Percentiles rank a stretch among this genome's conserved stretches.
Conservation (phyloP, 2,888 invertebrate genomes). For the Rotaria magnacalcarata region DNA sequence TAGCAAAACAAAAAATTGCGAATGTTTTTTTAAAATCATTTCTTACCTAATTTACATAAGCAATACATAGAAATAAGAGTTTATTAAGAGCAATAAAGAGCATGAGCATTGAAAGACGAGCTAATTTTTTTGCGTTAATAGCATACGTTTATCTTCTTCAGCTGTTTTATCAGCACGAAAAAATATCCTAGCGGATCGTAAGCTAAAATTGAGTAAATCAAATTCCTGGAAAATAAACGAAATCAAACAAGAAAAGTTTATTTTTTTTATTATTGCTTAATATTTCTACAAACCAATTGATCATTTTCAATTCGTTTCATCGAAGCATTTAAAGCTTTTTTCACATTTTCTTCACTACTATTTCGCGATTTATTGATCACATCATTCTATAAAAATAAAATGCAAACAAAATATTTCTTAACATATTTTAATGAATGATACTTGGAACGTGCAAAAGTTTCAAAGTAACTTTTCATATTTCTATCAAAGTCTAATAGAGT, state of each 20-base stretch:
- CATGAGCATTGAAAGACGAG: neutral
- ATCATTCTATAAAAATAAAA: neutral
- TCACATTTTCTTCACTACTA: constrained; percentile 73
- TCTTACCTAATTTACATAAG: neutral
- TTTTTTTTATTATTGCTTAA: neutral
- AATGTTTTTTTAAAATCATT: neutral
- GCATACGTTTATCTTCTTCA: constrained; percentile 36
- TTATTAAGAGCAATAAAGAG: neutral
- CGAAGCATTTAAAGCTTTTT: constrained; percentile 82
- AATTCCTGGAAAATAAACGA: constrained; percentile 68
- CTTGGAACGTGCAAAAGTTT: no score
- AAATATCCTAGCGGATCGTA: constrained; percentile 89
- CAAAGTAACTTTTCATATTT: no score
- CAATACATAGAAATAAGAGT: neutral
- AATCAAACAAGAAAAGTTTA: neutral
- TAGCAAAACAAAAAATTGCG: no score
- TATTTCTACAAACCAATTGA: constrained; percentile 61
- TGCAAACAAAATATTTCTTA: neutral
- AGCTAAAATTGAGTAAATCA: constrained; percentile 79
- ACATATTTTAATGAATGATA: no score
- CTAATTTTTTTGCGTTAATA: neutral
- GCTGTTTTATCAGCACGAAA: constrained; percentile 65
- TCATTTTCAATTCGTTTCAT: constrained; percentile 75
- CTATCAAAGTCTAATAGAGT: no score
- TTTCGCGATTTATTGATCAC: constrained; percentile 44